These are phyloP conservation scores for Ericerus pela DNA, from an alignment of 1,140 invertebrate species.

Conservation along the genomic window DNA sequence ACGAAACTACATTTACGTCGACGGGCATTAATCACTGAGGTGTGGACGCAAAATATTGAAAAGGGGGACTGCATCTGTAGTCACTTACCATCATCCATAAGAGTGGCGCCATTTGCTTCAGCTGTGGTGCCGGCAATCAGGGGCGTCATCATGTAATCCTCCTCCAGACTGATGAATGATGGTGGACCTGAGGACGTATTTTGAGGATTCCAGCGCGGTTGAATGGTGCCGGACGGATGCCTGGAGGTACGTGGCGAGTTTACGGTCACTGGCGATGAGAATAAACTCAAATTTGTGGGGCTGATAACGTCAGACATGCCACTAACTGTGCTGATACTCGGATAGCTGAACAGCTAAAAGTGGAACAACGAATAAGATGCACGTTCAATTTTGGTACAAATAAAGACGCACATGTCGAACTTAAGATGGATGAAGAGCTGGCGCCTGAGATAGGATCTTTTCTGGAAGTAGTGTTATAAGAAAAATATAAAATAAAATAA, in stretches of 20 bases:
- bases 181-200: constrained; percentile 18
- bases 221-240: constrained; percentile 42
- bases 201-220: constrained; percentile 63
- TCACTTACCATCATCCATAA: constrained; percentile 26
- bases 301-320: constrained; percentile 69
- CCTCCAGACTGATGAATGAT: constrained; percentile 74
- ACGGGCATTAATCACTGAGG: background rate
- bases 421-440: background rate
- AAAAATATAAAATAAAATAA: too few relatives aligned
- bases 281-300: constrained; percentile 74
- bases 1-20: background rate
- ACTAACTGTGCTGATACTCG: constrained; percentile 57
- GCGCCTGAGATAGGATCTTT: background rate
- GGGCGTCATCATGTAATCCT: constrained; percentile 82
- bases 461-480: too few relatives aligned
- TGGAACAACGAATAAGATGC: background rate
- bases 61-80: background rate
- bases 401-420: background rate
- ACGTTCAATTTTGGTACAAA: background rate
- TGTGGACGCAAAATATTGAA: constrained; percentile 8
- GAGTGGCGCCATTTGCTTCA: constrained; percentile 13
- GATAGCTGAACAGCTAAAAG: constrained; percentile 76
- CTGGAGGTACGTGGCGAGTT: constrained; percentile 41
- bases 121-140: constrained; percentile 36
- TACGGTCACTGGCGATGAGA: constrained; percentile 49